A percentile compares a stretch with the other conserved stretches of the same genome.
Conservation (phyloP, 1,140 invertebrate genomes). For the Bombus huntii region DNA sequence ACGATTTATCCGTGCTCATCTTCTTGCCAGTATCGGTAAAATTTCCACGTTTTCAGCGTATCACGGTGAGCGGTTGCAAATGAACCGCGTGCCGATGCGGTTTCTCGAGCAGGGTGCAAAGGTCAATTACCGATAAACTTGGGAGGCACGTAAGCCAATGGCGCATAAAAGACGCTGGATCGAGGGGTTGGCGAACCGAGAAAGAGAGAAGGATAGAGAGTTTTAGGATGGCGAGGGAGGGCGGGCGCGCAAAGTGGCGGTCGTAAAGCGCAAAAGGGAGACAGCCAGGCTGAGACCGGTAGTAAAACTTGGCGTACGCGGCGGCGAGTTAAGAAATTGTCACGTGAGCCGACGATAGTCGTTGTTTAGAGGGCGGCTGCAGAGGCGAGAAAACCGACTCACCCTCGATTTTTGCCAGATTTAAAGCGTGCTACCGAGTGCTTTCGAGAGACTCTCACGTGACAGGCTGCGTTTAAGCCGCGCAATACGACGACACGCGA, state of each 20-base stretch:
- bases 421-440: constrained; percentile 35
- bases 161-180: constrained; percentile 49
- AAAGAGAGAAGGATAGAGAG: neutral
- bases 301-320: constrained; percentile 50
- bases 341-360: constrained; percentile 52
- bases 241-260: constrained; percentile 26
- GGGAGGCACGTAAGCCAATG: constrained; percentile 36
- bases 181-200: neutral
- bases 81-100: constrained; percentile 3
- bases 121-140: constrained; percentile 68
- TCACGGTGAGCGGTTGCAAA: constrained; percentile 2
- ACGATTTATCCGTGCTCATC: neutral
- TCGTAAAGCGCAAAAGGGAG: constrained; percentile 55
- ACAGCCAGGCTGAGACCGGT: constrained; percentile 12
- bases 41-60: neutral
- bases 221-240: neutral
- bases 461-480: constrained; percentile 42
- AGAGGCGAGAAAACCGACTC: constrained; percentile 14
- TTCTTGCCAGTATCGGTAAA: neutral
- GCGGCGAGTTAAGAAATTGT: constrained; percentile 62
- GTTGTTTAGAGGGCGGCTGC: constrained; percentile 2
- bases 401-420: constrained; percentile 56
- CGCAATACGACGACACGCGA: constrained; percentile 52
- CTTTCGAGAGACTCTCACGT: constrained; percentile 45
- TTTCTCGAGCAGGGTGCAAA: constrained; percentile 38